Percentiles rank a stretch among this genome's conserved stretches.
These are phyloP conservation scores for Nanorana parkeri DNA, from an alignment of 2,113 vertebrate species.

Conservation along the genomic window DNA sequence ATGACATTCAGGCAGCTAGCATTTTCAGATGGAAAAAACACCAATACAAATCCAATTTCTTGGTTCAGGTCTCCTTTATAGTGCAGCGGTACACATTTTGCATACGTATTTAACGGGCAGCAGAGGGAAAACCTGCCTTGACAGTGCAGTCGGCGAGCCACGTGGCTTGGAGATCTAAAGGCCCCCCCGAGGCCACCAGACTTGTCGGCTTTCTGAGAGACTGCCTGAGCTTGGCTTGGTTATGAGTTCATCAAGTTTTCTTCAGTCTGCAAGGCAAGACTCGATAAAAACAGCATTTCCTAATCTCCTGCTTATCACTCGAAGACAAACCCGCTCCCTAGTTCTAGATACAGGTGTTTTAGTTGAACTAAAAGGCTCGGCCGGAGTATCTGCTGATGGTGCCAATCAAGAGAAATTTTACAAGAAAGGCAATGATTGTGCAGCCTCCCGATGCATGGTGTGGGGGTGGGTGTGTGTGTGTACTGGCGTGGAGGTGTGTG, in stretches of 20 bases:
- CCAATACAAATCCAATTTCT: no score
- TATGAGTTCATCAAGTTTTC: not conserved
- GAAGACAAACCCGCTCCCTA: not conserved
- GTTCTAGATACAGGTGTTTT: constrained; percentile 19
- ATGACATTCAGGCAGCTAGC: no score
- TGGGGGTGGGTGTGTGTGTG: no score
- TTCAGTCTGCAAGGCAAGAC: not conserved
- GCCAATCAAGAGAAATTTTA: no score
- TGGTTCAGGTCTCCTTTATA: no score
- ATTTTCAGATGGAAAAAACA: no score
- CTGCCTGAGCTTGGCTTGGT: not conserved
- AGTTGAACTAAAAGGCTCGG: not conserved
- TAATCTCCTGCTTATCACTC: constrained; percentile 31
- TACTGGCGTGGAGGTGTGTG: not conserved
- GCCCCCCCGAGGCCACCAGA: not conserved
- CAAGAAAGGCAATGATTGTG: no score
- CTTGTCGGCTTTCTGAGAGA: not conserved
- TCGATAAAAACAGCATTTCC: not conserved
- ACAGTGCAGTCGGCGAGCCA: not conserved
- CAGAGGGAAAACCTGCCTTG: not conserved
- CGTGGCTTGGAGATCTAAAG: not conserved
- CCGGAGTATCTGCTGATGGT: not conserved
- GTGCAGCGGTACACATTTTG: no score
- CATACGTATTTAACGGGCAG: no score
- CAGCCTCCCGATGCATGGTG: no score